Evolutionary conservation across 2,797 vertebrate genomes (phyloP).

Genomic region (Ambastaia sidthimunki): DNA sequence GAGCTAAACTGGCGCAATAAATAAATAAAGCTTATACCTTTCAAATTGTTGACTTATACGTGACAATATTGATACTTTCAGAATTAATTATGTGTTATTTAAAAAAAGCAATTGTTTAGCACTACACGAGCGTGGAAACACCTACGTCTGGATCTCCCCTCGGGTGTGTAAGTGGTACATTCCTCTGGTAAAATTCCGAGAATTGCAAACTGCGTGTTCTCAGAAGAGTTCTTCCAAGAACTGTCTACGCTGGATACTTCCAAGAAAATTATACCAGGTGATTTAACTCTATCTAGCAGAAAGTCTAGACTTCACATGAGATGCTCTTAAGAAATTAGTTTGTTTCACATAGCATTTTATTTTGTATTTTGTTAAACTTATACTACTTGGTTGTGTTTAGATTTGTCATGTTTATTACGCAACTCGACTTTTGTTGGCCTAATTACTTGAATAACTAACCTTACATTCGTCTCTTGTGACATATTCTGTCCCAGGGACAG

Average conservation of each 20-base stretch:
- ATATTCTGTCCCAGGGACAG: neutral
- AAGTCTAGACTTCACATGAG: slow-evolving; percentile 71
- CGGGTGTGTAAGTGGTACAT: slow-evolving; percentile 73
- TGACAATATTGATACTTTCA: neutral
- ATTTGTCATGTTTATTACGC: slow-evolving; percentile 34
- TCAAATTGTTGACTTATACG: no score
- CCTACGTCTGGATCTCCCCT: slow-evolving; percentile 65
- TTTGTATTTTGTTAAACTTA: slow-evolving; percentile 47
- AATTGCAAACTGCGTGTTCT: slow-evolving; percentile 94
- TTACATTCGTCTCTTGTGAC: neutral
- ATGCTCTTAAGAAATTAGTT: slow-evolving; percentile 51
- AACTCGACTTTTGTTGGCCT: slow-evolving; percentile 31
- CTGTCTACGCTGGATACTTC: slow-evolving; percentile 94
- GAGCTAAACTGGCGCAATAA: neutral
- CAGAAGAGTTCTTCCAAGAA: slow-evolving; percentile 99
- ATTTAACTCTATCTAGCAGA: slow-evolving; percentile 85
- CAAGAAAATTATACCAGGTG: slow-evolving; percentile 99
- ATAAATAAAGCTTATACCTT: no score
- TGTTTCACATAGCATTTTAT: neutral
- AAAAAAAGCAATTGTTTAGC: neutral
- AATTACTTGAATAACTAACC: slow-evolving; percentile 17
- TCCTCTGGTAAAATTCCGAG: slow-evolving; percentile 95
- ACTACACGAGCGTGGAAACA: neutral
- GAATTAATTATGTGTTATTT: neutral
- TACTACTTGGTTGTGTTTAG: slow-evolving; percentile 17